phyloP scores from a whole-genome alignment of 92 coral and sea anemone genomes.

The Paramuricea clavata region DNA sequence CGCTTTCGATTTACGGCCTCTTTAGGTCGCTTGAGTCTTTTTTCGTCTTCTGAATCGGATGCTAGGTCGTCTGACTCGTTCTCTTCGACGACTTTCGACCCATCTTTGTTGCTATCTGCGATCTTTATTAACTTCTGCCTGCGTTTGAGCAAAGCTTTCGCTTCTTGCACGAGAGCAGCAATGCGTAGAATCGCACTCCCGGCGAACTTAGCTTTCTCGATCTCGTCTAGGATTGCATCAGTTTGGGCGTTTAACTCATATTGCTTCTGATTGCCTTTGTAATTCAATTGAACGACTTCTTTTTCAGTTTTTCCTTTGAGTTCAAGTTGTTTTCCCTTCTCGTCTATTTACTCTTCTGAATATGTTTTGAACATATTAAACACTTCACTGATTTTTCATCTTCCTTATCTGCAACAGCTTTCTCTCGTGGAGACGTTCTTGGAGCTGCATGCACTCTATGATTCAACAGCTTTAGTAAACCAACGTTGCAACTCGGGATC shows the following conservation, averaged over 20 bases:
- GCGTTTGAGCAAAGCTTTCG: not conserved
- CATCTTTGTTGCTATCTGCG: not conserved
- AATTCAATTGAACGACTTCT: not conserved
- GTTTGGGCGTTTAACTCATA: not conserved
- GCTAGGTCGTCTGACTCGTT: slow-evolving; percentile 4
- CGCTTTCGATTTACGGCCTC: not conserved
- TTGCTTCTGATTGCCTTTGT: slow-evolving; percentile 14
- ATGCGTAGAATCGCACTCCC: too few relatives aligned
- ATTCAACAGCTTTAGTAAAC: too few relatives aligned
- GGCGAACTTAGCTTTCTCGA: too few relatives aligned
- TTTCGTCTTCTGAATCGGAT: not conserved
- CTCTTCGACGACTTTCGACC: slow-evolving; percentile 12
- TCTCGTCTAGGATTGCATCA: not conserved
- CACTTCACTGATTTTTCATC: not conserved
- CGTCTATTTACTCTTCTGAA: not conserved
- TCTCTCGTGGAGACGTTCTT: too few relatives aligned
- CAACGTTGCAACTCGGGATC: too few relatives aligned
- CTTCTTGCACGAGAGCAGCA: not conserved
- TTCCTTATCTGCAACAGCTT: too few relatives aligned
- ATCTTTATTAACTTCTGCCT: not conserved
- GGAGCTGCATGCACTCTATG: too few relatives aligned
- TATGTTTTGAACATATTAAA: not conserved
- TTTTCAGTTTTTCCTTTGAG: not conserved
- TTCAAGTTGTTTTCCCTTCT: slow-evolving; percentile 2
- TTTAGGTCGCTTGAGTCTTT: not conserved